phyloP scores from a whole-genome alignment of 2,888 invertebrate species.

The Drosophila nigricruria region DNA sequence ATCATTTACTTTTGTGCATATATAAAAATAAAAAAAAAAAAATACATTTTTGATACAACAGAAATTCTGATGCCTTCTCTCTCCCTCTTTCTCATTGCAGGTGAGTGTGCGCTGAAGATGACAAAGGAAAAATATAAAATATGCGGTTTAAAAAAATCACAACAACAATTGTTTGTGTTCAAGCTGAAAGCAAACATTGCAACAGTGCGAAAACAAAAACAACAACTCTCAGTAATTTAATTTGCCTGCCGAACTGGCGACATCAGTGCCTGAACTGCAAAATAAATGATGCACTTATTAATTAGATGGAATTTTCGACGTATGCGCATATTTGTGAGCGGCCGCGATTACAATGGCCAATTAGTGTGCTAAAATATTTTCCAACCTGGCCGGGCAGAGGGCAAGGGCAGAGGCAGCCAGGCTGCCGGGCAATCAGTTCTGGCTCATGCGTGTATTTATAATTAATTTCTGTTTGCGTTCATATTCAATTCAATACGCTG shows the following conservation, averaged over 20 bases:
- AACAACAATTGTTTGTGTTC: slow-evolving; percentile 50
- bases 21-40: slow-evolving; percentile 2
- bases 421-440: slow-evolving; percentile 27
- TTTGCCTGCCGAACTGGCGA: slow-evolving; percentile 28
- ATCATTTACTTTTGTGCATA: slow-evolving; percentile 34
- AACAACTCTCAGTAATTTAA: slow-evolving; percentile 41
- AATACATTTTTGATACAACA: slow-evolving; percentile 23
- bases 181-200: slow-evolving; percentile 37
- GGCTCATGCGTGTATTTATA: slow-evolving; percentile 55
- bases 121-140: slow-evolving; percentile 2
- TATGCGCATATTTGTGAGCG: slow-evolving; percentile 22
- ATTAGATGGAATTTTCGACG: slow-evolving; percentile 29
- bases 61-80: slow-evolving; percentile 27
- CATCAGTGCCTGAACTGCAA: slow-evolving; percentile 23
- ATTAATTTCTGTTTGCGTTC: slow-evolving; percentile 63
- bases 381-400: slow-evolving; percentile 18
- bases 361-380: slow-evolving; percentile 39
- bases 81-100: slow-evolving; percentile 54
- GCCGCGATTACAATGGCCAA: slow-evolving; percentile 42
- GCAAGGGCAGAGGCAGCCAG: not conserved
- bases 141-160: slow-evolving; percentile 21
- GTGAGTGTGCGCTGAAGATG: slow-evolving; percentile 59
- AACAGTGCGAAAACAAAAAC: not conserved
- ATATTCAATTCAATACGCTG: slow-evolving; percentile 49
- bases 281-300: slow-evolving; percentile 50